Conservation (phyloP, 2,888 invertebrate genomes). For the Neuroscelio doddi region DNA sequence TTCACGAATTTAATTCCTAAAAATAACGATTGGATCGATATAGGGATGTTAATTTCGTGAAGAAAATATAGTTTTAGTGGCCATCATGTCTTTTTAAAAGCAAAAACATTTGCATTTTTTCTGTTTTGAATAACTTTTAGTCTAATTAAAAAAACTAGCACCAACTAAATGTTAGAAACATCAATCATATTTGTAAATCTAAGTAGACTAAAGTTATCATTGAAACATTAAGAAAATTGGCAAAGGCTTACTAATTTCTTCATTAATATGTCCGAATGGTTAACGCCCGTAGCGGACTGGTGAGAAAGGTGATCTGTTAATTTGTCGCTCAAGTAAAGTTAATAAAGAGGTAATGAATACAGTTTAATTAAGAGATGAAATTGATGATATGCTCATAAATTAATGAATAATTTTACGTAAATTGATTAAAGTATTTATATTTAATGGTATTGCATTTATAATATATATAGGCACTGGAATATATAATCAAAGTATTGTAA, state of each 20-base stretch:
- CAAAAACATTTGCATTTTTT: too few relatives aligned
- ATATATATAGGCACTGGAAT: too few relatives aligned
- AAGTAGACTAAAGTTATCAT: constrained; percentile 14
- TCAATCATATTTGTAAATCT: background rate
- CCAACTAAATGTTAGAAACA: too few relatives aligned
- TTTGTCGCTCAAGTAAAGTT: constrained; percentile 27
- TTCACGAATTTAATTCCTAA: background rate
- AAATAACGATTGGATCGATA: constrained; percentile 18
- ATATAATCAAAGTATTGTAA: too few relatives aligned
- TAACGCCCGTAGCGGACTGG: constrained; percentile 10
- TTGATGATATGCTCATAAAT: constrained; percentile 9
- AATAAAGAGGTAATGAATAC: constrained; percentile 24
- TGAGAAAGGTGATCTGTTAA: constrained; percentile 34
- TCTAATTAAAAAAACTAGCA: too few relatives aligned
- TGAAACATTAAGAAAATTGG: constrained; percentile 46
- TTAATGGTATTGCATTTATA: too few relatives aligned
- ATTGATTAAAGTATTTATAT: too few relatives aligned
- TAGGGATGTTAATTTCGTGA: constrained; percentile 10
- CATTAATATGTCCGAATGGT: constrained; percentile 35
- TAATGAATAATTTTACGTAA: too few relatives aligned
- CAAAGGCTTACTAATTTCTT: constrained; percentile 35
- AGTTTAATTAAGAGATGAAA: constrained; percentile 39
- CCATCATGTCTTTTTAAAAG: too few relatives aligned
- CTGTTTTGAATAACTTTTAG: too few relatives aligned
- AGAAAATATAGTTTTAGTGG: too few relatives aligned